These are phyloP conservation scores for Helostoma temminkii DNA, from an alignment of 2,797 vertebrate species.

Conservation along the genomic window DNA sequence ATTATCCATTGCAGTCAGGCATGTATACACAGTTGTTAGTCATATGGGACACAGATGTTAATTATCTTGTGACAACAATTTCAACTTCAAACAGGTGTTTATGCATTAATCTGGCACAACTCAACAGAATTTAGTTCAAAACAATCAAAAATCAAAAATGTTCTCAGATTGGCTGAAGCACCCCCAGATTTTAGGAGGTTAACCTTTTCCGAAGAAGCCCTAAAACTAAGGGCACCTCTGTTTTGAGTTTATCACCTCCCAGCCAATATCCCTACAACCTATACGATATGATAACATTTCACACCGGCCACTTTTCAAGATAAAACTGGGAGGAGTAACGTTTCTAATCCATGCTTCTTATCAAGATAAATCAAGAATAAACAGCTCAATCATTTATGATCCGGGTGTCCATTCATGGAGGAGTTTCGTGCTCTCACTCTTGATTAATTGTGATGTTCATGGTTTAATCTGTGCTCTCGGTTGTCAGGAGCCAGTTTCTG, in stretches of 20 bases:
- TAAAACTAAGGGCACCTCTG: not conserved
- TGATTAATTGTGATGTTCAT: constrained; percentile 77
- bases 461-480: constrained; percentile 52
- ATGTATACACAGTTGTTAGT: not conserved
- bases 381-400: constrained; percentile 49
- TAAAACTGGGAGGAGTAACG: not conserved
- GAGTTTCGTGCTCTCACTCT: constrained; percentile 63
- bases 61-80: not conserved
- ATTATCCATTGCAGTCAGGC: constrained; percentile 46
- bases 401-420: constrained; percentile 44
- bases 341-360: constrained; percentile 3
- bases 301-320: constrained; percentile 1
- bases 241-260: not conserved
- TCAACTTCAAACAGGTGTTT: constrained; percentile 13
- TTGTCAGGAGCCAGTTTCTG: constrained; percentile 50
- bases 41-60: constrained; percentile 9
- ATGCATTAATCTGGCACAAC: no score
- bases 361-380: constrained; percentile 24
- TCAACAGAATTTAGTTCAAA: not conserved
- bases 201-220: not conserved
- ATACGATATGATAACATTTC: not conserved
- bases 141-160: not conserved
- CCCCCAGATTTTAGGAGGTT: not conserved
- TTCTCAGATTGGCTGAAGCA: not conserved
- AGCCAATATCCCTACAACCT: not conserved